These are phyloP conservation scores for Caenorhabditis latens DNA, from an alignment of 1,140 invertebrate genomes.

Conservation along the genomic window DNA sequence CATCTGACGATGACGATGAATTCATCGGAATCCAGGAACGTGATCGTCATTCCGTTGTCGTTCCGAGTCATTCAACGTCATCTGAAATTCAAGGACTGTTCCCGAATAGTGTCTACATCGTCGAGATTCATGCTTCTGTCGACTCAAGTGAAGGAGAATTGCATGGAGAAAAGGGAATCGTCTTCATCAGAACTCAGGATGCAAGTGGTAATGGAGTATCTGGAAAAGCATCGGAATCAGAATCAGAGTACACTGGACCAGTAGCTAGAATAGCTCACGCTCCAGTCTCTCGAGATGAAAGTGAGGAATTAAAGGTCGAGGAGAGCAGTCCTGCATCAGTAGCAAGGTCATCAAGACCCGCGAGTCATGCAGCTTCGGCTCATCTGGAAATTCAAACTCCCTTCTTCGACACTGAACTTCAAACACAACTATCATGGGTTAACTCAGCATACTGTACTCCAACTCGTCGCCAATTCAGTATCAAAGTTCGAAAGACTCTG, in stretches of 20 bases:
- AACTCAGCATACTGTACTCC: not conserved
- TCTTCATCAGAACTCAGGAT: conserved; percentile 42
- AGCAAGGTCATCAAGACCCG: not conserved
- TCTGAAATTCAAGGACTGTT: conserved; percentile 56
- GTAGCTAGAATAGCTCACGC: conserved; percentile 7
- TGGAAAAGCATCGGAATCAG: not conserved
- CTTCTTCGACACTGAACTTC: conserved; percentile 53
- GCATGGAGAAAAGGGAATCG: conserved; percentile 69
- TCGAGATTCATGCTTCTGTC: conserved; percentile 70
- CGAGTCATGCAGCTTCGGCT: not conserved
- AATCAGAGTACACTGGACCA: not conserved
- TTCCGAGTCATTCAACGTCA: conserved; percentile 48
- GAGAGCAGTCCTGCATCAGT: not conserved
- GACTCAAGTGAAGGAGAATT: conserved; percentile 74
- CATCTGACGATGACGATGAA: conserved; percentile 66
- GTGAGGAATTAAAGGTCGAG: conserved; percentile 31
- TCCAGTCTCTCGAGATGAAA: not conserved
- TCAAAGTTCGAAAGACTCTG: conserved; percentile 36
- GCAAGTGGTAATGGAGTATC: not conserved
- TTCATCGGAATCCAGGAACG: conserved; percentile 53
- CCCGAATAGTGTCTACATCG: conserved; percentile 71
- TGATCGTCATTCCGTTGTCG: conserved; percentile 53
- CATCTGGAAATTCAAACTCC: conserved; percentile 40
- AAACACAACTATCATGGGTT: conserved; percentile 42
- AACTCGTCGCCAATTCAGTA: not conserved